phyloP scores from a whole-genome alignment of 2,888 invertebrate genomes.

The Dolichomitus sp. region DNA sequence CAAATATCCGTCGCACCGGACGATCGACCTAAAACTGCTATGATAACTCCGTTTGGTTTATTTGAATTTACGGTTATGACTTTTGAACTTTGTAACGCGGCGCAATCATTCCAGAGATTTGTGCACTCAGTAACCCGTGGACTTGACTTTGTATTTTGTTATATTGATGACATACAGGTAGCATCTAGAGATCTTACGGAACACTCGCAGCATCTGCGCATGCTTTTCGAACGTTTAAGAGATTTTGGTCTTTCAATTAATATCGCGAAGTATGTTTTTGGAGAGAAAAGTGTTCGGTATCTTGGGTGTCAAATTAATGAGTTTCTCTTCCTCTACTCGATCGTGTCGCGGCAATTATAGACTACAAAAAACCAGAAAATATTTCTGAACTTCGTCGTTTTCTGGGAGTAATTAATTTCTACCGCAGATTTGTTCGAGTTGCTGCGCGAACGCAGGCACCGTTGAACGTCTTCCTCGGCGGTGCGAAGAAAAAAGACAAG shows the following conservation, averaged over 20 bases:
- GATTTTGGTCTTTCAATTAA: constrained; percentile 35
- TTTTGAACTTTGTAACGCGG: constrained; percentile 83
- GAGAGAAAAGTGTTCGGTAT: constrained; percentile 21
- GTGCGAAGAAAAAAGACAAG: constrained; percentile 59
- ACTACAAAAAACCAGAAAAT: constrained; percentile 44
- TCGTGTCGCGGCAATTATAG: constrained; percentile 54
- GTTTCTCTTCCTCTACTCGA: constrained; percentile 55
- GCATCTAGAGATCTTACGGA: constrained; percentile 20
- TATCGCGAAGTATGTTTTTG: constrained; percentile 28
- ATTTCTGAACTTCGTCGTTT: constrained; percentile 63
- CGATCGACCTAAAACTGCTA: too few relatives aligned
- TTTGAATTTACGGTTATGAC: constrained; percentile 73
- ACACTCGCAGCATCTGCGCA: constrained; percentile 40
- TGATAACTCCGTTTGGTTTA: too few relatives aligned
- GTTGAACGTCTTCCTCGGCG: constrained; percentile 9
- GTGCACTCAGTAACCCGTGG: constrained; percentile 47
- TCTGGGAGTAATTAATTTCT: constrained; percentile 63
- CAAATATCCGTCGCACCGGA: too few relatives aligned
- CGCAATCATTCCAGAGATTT: constrained; percentile 74
- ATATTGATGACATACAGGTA: constrained; percentile 52
- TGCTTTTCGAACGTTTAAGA: constrained; percentile 22
- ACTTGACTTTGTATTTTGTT: constrained; percentile 29
- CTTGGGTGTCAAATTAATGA: constrained; percentile 12
- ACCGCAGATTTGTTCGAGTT: constrained; percentile 54
- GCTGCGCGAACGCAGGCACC: constrained; percentile 49